Percentiles rank a stretch among this genome's conserved stretches.
Evolutionary conservation across 2,113 vertebrate species (phyloP).

Genomic region (Falco punctatus): DNA sequence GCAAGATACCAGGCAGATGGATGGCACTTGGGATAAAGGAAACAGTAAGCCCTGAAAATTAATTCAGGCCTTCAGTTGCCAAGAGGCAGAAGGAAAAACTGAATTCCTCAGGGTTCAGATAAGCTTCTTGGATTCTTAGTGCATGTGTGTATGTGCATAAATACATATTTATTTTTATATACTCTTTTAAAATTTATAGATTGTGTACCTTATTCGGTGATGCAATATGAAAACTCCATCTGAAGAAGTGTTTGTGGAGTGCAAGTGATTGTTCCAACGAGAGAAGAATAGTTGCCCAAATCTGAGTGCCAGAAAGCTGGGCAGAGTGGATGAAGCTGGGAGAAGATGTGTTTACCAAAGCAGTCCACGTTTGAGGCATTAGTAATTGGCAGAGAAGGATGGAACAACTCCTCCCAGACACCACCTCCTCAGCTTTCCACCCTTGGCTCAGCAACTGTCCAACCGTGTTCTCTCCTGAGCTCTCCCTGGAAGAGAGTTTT

Average conservation of each 20-base stretch:
- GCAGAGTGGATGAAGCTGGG: slow-evolving; percentile 32
- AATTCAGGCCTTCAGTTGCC: neutral
- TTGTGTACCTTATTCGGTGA: neutral
- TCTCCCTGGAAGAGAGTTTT: neutral
- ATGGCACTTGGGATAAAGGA: neutral
- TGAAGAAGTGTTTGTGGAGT: neutral
- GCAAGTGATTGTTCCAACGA: neutral
- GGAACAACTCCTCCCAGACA: slow-evolving; percentile 43
- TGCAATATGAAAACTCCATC: neutral
- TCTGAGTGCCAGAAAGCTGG: neutral
- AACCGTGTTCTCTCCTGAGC: neutral
- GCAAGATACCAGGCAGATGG: neutral
- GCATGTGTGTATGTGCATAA: neutral
- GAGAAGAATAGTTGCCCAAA: neutral
- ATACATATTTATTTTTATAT: neutral
- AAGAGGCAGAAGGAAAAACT: neutral
- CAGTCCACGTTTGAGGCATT: neutral
- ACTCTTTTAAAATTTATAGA: neutral
- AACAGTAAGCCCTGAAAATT: neutral
- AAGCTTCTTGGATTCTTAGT: neutral
- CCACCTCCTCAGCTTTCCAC: slow-evolving; percentile 3
- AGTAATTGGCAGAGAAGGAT: slow-evolving; percentile 32
- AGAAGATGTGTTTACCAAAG: slow-evolving; percentile 36
- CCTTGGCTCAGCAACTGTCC: neutral
- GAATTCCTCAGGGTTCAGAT: neutral